These are phyloP conservation scores for Goniozus legneri DNA, from an alignment of 1,140 invertebrate genomes.

Conservation along the genomic window DNA sequence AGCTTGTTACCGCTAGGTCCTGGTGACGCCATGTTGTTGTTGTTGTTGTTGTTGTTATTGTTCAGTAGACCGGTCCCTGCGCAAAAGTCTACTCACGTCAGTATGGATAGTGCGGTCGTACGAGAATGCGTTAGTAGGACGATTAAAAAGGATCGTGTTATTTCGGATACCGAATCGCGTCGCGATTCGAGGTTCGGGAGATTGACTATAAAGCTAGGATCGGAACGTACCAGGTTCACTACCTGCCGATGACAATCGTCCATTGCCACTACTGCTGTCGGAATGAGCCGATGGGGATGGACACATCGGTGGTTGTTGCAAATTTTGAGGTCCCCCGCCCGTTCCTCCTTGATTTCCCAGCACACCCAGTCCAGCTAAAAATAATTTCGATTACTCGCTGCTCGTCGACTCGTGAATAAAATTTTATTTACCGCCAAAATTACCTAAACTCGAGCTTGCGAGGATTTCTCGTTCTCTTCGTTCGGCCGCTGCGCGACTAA, in stretches of 20 bases:
- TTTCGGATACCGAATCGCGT: no score
- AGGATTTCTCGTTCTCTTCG: slow-evolving; percentile 79
- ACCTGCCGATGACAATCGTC: slow-evolving; percentile 72
- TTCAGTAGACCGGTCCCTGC: slow-evolving; percentile 59
- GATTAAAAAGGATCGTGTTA: no score
- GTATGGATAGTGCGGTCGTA: slow-evolving; percentile 30
- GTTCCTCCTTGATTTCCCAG: slow-evolving; percentile 57
- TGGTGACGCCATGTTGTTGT: slow-evolving; percentile 60
- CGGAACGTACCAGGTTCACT: slow-evolving; percentile 64
- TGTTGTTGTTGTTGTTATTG: slow-evolving; percentile 67
- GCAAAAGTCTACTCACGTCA: slow-evolving; percentile 54
- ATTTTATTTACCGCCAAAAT: slow-evolving; percentile 6
- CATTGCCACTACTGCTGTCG: slow-evolving; percentile 75
- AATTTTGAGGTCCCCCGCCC: slow-evolving; percentile 56
- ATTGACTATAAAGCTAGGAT: no score
- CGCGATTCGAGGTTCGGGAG: no score
- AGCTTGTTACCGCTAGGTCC: slow-evolving; percentile 61
- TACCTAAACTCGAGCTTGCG: slow-evolving; percentile 61
- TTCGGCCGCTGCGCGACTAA: slow-evolving; percentile 85
- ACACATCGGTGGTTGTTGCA: slow-evolving; percentile 61
- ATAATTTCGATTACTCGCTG: no score
- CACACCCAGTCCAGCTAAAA: slow-evolving; percentile 59
- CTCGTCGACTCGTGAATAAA: no score
- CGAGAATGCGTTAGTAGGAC: no score
- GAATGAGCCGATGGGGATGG: slow-evolving; percentile 79